These are phyloP conservation scores for Boleophthalmus pectinirostris DNA, from an alignment of 2,113 vertebrate species.

Conservation along the genomic window DNA sequence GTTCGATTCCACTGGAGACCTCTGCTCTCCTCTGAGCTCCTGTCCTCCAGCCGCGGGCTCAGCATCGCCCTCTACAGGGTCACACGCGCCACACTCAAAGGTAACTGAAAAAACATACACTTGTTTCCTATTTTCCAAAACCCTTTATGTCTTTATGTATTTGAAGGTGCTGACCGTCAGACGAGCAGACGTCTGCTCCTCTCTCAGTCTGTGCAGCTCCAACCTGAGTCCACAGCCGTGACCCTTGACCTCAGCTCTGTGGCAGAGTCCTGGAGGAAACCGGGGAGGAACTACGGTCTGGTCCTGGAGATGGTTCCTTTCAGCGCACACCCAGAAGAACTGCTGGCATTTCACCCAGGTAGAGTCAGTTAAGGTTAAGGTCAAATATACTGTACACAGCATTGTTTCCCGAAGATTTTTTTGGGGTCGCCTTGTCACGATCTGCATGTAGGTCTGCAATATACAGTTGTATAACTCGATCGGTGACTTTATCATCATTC, in stretches of 20 bases:
- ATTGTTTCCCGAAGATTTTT: no score
- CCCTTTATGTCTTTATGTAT: neutral
- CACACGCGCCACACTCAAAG: slow-evolving; percentile 39
- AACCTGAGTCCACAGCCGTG: slow-evolving; percentile 67
- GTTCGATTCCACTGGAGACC: slow-evolving; percentile 76
- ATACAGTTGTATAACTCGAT: no score
- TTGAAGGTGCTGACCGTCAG: slow-evolving; percentile 33
- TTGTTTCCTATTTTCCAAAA: no score
- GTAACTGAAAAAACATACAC: neutral
- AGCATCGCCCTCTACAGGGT: slow-evolving; percentile 78
- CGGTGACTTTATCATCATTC: no score
- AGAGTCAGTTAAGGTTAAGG: no score
- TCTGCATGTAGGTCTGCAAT: no score
- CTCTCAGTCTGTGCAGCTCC: slow-evolving; percentile 72
- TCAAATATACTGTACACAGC: no score
- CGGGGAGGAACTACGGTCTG: slow-evolving; percentile 72
- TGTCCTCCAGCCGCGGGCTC: slow-evolving; percentile 42
- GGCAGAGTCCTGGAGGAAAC: slow-evolving; percentile 62
- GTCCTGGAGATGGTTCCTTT: slow-evolving; percentile 72
- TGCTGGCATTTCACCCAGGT: slow-evolving; percentile 21
- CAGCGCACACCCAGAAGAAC: slow-evolving; percentile 3
- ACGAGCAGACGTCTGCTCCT: slow-evolving; percentile 70
- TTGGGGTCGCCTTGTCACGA: no score
- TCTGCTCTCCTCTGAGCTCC: slow-evolving; percentile 21
- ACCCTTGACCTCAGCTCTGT: slow-evolving; percentile 79